Evolutionary conservation across 1,140 invertebrate genomes (phyloP), one percentile per base, ranked within the genome.

Genomic region (Tribolium madens): DNA sequence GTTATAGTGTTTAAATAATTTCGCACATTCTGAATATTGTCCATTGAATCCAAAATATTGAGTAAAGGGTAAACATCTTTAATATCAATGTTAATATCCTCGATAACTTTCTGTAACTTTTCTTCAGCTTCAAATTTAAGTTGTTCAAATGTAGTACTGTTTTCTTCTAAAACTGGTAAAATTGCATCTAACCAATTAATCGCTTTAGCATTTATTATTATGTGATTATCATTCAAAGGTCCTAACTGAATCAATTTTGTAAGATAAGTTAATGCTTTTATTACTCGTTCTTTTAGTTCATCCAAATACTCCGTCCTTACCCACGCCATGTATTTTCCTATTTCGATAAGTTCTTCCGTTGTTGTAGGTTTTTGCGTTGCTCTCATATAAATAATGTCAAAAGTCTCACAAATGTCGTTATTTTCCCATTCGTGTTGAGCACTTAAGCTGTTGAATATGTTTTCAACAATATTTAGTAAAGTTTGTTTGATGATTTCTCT

Each of bases 101-200:
- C 90, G n/a, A 93, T 91, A 79, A 91, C 90, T 53, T 88, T 87
- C 76, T 91, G 87, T 46, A 96, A 83, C 77, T 90, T 89, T 80
- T 95, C 93, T 87, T 97, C 95, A 81, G 95, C 92, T 72, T 92
- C 90, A 60, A 90, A 92, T 87, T 95, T 96, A 48, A 91, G 91
- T 18, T 91, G 89, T 86, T 96, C 95, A 83, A 92, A 92, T 69
- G 92, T 89, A 14, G 89, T 87, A 52, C 90, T 89, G 83, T 93
- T 93, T 83, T 90, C 89, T 15, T 93, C 90, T 78, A 94, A 90
- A 70, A 94, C 90, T 1, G 91, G 90, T 81, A 91, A 89, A 10
- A 94, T 93, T 69, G 90, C 87, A 71, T 89, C 87, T 7, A 93
- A 83, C 93, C 93, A 94, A 81, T 91, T 92, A 1, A 94, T 89